Evolutionary conservation across 2,797 vertebrate genomes (phyloP).

Genomic region (Sylvilagus floridanus): DNA sequence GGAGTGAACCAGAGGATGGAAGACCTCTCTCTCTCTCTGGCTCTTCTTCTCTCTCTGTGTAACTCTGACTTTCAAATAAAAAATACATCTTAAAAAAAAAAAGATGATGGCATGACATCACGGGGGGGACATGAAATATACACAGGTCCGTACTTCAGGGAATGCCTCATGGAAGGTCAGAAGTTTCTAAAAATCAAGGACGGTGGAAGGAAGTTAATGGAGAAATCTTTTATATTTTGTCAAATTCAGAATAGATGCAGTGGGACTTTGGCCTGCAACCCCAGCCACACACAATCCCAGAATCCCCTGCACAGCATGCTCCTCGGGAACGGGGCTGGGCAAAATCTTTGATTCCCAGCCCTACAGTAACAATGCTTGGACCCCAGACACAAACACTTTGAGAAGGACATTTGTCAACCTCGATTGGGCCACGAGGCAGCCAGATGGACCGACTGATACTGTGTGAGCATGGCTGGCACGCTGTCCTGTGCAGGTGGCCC

Average conservation of each 20-base stretch:
- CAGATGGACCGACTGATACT: background rate
- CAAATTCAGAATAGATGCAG: background rate
- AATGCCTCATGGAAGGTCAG: background rate
- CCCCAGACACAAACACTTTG: slow-evolving; percentile 40
- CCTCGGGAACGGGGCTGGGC: slow-evolving; percentile 1
- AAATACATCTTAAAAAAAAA: too few species aligned
- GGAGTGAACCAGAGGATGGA: too few species aligned
- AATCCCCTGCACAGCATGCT: background rate
- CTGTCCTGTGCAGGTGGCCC: background rate
- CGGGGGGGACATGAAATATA: background rate
- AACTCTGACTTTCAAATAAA: too few species aligned
- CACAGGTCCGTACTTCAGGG: background rate
- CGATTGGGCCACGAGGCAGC: slow-evolving; percentile 34
- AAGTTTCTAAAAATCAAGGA: background rate
- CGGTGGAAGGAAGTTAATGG: background rate
- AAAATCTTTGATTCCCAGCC: slow-evolving; percentile 7
- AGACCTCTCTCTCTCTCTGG: too few species aligned
- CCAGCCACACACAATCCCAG: background rate
- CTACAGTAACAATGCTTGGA: slow-evolving; percentile 4
- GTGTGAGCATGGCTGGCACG: background rate
- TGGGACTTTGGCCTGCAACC: background rate
- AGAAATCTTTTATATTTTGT: background rate
- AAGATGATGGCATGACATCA: too few species aligned
- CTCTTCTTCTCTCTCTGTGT: too few species aligned
- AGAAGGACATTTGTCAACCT: slow-evolving; percentile 57